phyloP scores from a whole-genome alignment of 2,888 invertebrate genomes.

The Epinotia demarniana region DNA sequence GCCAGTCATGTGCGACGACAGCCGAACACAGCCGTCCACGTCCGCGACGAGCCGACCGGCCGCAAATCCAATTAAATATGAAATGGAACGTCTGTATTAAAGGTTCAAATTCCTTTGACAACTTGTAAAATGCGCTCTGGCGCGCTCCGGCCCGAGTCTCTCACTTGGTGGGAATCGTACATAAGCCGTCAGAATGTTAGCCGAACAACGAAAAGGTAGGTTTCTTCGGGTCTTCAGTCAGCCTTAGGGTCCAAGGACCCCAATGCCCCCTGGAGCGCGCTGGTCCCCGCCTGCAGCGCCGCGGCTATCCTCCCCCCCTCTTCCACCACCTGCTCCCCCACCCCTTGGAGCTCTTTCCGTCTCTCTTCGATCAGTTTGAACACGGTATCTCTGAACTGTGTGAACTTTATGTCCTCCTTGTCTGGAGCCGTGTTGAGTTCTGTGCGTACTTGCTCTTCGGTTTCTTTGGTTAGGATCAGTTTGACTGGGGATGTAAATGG shows the following conservation, averaged over 20 bases:
- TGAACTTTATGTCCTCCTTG: constrained; percentile 50
- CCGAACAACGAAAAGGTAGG: not conserved
- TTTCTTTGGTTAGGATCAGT: constrained; percentile 55
- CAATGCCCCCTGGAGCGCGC: constrained; percentile 51
- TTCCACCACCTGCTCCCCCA: constrained; percentile 53
- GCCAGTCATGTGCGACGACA: no score
- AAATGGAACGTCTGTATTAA: no score
- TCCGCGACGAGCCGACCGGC: no score
- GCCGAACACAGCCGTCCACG: no score
- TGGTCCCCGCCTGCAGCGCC: constrained; percentile 46
- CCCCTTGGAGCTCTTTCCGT: constrained; percentile 54
- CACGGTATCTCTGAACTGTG: constrained; percentile 60
- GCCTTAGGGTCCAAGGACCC: not conserved
- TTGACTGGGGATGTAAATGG: constrained; percentile 54
- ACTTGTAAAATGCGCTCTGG: no score
- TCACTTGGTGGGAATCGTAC: no score
- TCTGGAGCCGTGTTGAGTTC: constrained; percentile 54
- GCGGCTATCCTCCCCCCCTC: constrained; percentile 56
- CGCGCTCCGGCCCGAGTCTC: no score
- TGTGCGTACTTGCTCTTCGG: constrained; percentile 57
- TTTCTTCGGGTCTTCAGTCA: not conserved
- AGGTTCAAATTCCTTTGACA: no score
- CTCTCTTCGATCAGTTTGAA: constrained; percentile 56
- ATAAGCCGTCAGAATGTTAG: no score
- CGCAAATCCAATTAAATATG: no score